phyloP scores from a whole-genome alignment of 2,888 invertebrate species.

The Athalia circularis region DNA sequence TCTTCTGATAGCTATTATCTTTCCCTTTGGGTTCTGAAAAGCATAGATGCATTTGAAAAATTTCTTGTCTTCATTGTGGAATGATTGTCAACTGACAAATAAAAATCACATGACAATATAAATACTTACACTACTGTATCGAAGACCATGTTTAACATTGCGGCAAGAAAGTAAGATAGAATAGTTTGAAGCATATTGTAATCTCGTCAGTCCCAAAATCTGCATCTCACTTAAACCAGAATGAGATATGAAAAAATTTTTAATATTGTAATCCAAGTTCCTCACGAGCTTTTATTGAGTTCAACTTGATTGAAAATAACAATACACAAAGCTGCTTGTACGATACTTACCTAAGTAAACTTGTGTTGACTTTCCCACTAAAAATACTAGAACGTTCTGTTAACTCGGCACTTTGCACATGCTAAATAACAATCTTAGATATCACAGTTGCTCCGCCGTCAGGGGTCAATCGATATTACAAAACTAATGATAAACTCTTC shows the following conservation, averaged over 20 bases:
- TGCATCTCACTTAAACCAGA: constrained; percentile 54
- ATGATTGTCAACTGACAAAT: constrained; percentile 21
- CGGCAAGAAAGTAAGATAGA: neutral
- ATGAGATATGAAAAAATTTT: neutral
- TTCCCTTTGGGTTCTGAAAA: constrained; percentile 76
- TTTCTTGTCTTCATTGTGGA: neutral
- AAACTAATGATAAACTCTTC: constrained; percentile 61
- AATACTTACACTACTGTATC: constrained; percentile 51
- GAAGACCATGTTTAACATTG: constrained; percentile 34
- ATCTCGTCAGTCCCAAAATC: constrained; percentile 54
- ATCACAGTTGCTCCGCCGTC: constrained; percentile 32
- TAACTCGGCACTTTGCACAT: constrained; percentile 21
- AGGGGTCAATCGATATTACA: constrained; percentile 56
- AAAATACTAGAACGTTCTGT: constrained; percentile 5
- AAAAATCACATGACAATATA: neutral
- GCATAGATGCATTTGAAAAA: constrained; percentile 15
- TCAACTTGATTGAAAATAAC: neutral
- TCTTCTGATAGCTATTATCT: constrained; percentile 89
- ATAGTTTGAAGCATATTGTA: constrained; percentile 48
- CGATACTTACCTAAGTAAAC: constrained; percentile 17
- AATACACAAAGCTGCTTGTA: neutral
- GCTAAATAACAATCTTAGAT: constrained; percentile 21
- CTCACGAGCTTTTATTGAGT: neutral
- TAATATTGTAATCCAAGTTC: neutral
- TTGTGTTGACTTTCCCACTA: neutral